A percentile compares a stretch with the other conserved stretches of the same genome.
Conservation (phyloP, 1,140 invertebrate species). For the Pogonognathellus flavescens region DNA sequence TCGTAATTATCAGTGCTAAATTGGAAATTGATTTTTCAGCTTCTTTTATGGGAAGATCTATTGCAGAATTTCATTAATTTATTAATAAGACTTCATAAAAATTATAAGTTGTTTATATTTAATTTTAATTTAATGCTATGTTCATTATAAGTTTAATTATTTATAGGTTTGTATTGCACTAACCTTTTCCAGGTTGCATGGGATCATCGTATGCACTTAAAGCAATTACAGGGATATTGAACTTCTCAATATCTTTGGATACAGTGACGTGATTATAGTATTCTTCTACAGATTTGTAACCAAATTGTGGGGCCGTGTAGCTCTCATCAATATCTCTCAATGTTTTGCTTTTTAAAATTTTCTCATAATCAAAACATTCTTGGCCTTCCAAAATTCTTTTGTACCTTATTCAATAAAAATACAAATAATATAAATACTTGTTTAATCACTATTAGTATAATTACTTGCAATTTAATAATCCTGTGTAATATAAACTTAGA, state of each 20-base stretch:
- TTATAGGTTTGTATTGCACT: neutral
- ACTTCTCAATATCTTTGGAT: constrained; percentile 31
- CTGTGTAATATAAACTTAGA: too few species aligned
- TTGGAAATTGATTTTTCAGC: constrained; percentile 47
- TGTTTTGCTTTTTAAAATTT: constrained; percentile 32
- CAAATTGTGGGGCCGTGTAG: constrained; percentile 55
- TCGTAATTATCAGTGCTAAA: constrained; percentile 62
- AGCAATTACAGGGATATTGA: constrained; percentile 58
- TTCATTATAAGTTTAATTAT: too few species aligned
- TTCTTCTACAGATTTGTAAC: constrained; percentile 51
- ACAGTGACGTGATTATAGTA: constrained; percentile 49
- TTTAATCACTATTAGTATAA: too few species aligned
- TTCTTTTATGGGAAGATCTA: constrained; percentile 36
- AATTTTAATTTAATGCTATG: neutral
- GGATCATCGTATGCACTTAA: constrained; percentile 59
- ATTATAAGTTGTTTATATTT: neutral
- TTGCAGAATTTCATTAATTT: neutral
- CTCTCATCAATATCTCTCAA: constrained; percentile 58
- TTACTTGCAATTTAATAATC: too few species aligned
- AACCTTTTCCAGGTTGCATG: constrained; percentile 55
- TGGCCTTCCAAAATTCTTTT: neutral
- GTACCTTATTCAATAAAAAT: too few species aligned
- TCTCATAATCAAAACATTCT: constrained; percentile 42
- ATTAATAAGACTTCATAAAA: neutral
- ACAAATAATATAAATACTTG: too few species aligned